Conservation (phyloP, 2,888 invertebrate genomes). For the Ophioninae sp. region DNA sequence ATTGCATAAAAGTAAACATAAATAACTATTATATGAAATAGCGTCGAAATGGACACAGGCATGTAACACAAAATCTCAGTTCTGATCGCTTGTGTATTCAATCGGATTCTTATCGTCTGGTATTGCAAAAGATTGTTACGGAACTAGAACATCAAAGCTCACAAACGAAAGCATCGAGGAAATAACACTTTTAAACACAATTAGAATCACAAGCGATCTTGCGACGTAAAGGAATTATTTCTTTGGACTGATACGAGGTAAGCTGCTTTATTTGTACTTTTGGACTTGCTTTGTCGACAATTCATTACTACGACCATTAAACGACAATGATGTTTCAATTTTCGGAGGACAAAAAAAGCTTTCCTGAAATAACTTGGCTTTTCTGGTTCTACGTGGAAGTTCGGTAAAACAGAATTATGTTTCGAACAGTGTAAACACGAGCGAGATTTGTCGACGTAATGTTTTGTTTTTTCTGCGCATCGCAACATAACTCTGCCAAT, state of each 20-base stretch:
- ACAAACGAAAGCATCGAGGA: background rate
- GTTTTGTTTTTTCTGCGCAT: slow-evolving; percentile 25
- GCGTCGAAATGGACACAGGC: slow-evolving; percentile 16
- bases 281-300: slow-evolving; percentile 41
- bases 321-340: slow-evolving; percentile 5
- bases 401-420: background rate
- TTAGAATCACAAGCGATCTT: slow-evolving; percentile 14
- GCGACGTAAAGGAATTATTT: slow-evolving; percentile 12
- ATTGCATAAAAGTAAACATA: slow-evolving; percentile 33
- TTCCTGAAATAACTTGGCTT: background rate
- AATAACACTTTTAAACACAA: background rate
- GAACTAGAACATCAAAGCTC: background rate
- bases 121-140: slow-evolving; percentile 1
- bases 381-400: background rate
- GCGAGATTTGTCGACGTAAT: background rate
- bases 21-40: slow-evolving; percentile 31
- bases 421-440: background rate
- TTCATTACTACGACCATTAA: slow-evolving; percentile 20
- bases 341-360: background rate
- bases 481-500: slow-evolving; percentile 22
- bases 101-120: background rate
- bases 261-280: slow-evolving; percentile 56
- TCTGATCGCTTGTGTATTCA: background rate
- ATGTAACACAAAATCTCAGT: slow-evolving; percentile 16
- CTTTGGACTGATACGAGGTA: slow-evolving; percentile 45